phyloP scores from a whole-genome alignment of 2,888 invertebrate genomes.

The Marronus borbonicus region DNA sequence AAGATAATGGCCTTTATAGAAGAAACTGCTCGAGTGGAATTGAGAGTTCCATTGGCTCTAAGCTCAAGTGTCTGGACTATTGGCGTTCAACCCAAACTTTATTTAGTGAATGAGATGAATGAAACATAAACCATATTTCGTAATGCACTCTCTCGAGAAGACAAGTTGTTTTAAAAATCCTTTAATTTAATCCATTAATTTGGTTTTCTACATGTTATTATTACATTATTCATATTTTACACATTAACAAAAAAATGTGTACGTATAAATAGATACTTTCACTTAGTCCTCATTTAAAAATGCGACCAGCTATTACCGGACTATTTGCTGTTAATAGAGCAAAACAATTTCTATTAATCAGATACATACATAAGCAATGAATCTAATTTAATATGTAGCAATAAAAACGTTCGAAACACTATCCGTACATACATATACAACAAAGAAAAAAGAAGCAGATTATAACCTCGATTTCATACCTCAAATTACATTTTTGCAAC shows the following conservation, averaged over 20 bases:
- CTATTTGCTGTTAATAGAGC: not conserved
- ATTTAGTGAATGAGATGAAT: no score
- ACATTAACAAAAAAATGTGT: not conserved
- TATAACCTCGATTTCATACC: not conserved
- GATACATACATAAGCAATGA: not conserved
- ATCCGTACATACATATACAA: not conserved
- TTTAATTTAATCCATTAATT: no score
- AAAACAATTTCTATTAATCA: conserved; percentile 10
- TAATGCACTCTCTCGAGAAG: no score
- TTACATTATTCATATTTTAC: no score
- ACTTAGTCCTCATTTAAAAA: conserved; percentile 9
- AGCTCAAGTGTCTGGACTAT: no score
- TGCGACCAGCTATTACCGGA: not conserved
- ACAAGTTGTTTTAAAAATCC: no score
- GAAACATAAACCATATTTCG: no score
- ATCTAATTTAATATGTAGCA: not conserved
- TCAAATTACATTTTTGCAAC: not conserved
- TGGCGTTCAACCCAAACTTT: no score
- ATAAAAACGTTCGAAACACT: not conserved
- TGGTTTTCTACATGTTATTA: no score
- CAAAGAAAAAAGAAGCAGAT: not conserved
- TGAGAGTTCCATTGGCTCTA: no score
- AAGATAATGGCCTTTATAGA: no score
- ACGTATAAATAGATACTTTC: conserved; percentile 1
- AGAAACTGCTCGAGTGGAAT: no score